Evolutionary conservation across 2,113 vertebrate genomes (phyloP).

Genomic region (Mesoclemmys tuberculata): DNA sequence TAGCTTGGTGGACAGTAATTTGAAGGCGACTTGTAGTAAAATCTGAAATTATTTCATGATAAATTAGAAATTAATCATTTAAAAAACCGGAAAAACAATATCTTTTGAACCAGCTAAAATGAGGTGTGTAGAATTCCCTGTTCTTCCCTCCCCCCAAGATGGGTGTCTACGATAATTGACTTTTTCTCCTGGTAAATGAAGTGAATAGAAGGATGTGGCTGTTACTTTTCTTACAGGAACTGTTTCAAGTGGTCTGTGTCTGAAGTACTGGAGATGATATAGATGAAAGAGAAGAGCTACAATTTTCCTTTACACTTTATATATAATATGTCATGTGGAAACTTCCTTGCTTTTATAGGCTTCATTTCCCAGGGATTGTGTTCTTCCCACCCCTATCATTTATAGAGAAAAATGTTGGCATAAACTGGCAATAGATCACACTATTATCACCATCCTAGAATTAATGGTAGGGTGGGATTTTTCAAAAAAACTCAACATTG

Average conservation of each 20-base stretch:
- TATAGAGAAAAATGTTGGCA: neutral
- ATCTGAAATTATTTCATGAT: slow-evolving; percentile 13
- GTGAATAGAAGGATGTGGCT: neutral
- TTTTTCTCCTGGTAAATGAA: neutral
- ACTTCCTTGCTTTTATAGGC: neutral
- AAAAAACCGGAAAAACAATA: slow-evolving; percentile 37
- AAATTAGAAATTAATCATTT: slow-evolving; percentile 22
- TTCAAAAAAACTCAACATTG: neutral
- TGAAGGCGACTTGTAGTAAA: neutral
- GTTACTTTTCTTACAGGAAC: neutral
- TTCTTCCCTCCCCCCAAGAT: neutral
- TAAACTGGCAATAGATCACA: neutral
- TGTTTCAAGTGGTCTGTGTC: neutral
- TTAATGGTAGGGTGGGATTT: neutral
- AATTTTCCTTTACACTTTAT: neutral
- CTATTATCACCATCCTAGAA: neutral
- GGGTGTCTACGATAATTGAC: neutral
- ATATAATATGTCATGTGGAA: neutral
- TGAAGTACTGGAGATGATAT: neutral
- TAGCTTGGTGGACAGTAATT: neutral
- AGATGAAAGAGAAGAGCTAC: neutral
- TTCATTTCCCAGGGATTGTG: neutral
- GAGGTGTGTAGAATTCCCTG: neutral
- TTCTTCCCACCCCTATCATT: neutral
- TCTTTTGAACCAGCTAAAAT: slow-evolving; percentile 13